Evolutionary conservation across 2,113 vertebrate genomes (phyloP), one percentile per base, ranked within the genome.

Genomic region (Daubentonia madagascariensis): DNA sequence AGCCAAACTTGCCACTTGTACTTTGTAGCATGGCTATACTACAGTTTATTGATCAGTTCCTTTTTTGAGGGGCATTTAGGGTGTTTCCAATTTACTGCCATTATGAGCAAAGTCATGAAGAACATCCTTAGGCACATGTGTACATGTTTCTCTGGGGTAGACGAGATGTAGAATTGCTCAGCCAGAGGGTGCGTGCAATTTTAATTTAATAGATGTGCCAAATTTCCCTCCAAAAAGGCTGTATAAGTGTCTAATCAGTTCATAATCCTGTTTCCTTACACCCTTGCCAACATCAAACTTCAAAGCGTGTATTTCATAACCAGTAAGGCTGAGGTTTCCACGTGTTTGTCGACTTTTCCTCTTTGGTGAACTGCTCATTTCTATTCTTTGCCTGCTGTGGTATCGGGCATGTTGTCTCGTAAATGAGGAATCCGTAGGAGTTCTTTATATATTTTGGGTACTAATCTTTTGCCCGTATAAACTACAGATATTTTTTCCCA

Each of bases 271-370:
- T 89, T 91, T 90, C 43, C 75, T 67, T 75, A 67, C 18, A 32
- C 59, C 50, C 85, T 90, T 72, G 32, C 70, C 85, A 67, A 63
- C 63, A 37, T 84, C 67, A 78, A 80, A 72, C 94, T 92, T 86
- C 85, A 85, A 94, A 94, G 70, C n/a, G 37, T 67, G 50, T 54
- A 48, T 87, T 88, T 85, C 76, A 63, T 70, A 96, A 85, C 50
- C 32, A 35, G 45, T 0, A 7, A 76, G 65, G 73, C 8, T 35
- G 78, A 94, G 8, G 67, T 59, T 54, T 91, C 63, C 76, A 16
- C 45, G 3, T 57, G 18, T 25, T 93, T 30, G 9, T 30, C 68
- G 17, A 40, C 87, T 85, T 87, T 73, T 48, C 78, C 32, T 76
- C 75, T 70, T 73, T 10, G 11, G 13, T 61, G 45, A 78, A 28